These are phyloP conservation scores for Crenichthys baileyi DNA, from an alignment of 2,797 vertebrate genomes.

Conservation along the genomic window DNA sequence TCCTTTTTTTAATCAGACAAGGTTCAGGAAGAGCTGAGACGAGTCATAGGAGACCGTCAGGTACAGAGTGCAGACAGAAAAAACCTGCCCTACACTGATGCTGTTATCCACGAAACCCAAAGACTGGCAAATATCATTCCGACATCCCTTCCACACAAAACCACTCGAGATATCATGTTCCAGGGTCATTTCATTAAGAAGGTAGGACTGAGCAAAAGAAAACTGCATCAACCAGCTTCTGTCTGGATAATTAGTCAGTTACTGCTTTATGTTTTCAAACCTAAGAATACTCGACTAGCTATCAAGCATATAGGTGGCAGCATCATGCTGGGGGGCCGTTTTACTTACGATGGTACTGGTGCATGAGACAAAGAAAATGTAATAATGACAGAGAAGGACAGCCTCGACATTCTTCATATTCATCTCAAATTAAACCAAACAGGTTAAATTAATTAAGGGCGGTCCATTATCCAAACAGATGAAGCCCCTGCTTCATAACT, in stretches of 20 bases:
- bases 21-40: conserved; percentile 62
- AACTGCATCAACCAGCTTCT: no score
- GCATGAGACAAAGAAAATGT: not conserved
- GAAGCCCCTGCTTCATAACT: no score
- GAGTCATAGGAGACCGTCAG: conserved; percentile 51
- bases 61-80: conserved; percentile 57
- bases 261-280: not conserved
- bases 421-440: no score
- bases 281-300: not conserved
- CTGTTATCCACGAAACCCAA: conserved; percentile 71
- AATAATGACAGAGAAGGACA: not conserved
- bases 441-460: no score
- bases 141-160: conserved; percentile 42
- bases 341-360: not conserved
- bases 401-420: no score
- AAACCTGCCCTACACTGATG: conserved; percentile 57
- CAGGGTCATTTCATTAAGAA: conserved; percentile 73
- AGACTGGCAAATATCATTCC: conserved; percentile 57
- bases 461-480: no score
- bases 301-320: not conserved
- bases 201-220: conserved; percentile 32
- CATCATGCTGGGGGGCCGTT: not conserved
- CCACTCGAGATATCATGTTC: conserved; percentile 62
- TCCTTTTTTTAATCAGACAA: not conserved
- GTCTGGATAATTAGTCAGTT: not conserved